Evolutionary conservation across 2,113 vertebrate genomes (phyloP), one percentile per base, ranked within the genome.

Genomic region (Phrynocephalus versicolor): DNA sequence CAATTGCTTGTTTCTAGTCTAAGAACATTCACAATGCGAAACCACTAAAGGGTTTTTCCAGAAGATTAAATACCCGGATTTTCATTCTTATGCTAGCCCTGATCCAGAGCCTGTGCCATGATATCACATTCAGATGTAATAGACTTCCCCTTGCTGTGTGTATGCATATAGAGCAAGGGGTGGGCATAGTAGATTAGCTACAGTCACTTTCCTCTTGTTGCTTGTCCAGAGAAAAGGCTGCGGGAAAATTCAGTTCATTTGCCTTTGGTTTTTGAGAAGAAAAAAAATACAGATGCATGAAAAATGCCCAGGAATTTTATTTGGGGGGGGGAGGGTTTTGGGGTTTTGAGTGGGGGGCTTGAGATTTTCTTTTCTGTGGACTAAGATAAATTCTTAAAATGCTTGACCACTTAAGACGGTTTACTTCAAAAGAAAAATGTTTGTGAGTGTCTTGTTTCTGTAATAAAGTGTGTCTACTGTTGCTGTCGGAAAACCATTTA

Each of bases 11-110:
- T 91, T 95, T 92, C 88, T 92, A 86, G 81, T 91, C 82, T 93
- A 93, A 91, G 93, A 96, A 94, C 89, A 90, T 93, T 95, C 95
- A 92, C 92, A 82, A 94, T 95, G 94, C 92, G 92, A 87, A 95
- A 93, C 94, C 87, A 90, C 93, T 93, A 89, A 89, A 89, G 92
- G 78, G 70, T 58, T 85, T n/a, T 85, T 80, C 77, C 77, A 85
- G 69, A 73, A 33, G 55, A 85, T 84, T 73, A 73, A 80, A 79
- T 25, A 65, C 69, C 67, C 13, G 19, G n/a, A 73, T 85, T 85
- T 80, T 64, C 73, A 80, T 85, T 10, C 62, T 78, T 79, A 33
- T 80, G 27, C 69, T 51, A 69, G 62, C 30, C 72, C 72, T 35
- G 60, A 84, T 85, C 74, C 69, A 35, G 55, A 45, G 30, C 37